These are phyloP conservation scores for Cyaniris semiargus DNA, from an alignment of 2,888 invertebrate genomes.

Conservation along the genomic window DNA sequence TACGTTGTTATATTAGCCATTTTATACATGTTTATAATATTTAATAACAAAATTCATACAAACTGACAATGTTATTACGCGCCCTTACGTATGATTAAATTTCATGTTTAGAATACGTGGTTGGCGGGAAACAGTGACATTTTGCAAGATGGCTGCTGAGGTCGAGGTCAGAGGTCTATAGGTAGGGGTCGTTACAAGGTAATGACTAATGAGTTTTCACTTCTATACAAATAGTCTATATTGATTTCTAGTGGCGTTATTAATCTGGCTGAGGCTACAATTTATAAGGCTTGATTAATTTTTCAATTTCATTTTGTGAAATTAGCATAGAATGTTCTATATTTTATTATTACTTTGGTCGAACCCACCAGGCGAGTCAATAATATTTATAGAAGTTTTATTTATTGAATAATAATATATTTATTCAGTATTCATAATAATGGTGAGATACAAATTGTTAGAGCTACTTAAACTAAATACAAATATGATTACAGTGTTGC, in stretches of 20 bases:
- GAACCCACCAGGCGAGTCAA: too few relatives aligned
- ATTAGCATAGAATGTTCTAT: too few relatives aligned
- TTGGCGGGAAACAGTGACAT: background rate
- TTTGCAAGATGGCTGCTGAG: slow-evolving; percentile 5
- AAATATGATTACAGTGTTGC: too few relatives aligned
- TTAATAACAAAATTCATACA: background rate
- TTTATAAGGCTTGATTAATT: background rate
- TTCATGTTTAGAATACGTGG: background rate
- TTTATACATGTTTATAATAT: background rate
- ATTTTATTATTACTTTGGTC: too few relatives aligned
- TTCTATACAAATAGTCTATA: background rate
- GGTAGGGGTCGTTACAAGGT: background rate
- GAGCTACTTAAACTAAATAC: too few relatives aligned
- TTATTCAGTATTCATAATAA: too few relatives aligned
- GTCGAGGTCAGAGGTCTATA: slow-evolving; percentile 8
- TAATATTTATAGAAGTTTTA: too few relatives aligned
- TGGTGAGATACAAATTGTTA: too few relatives aligned
- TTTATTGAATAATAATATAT: too few relatives aligned
- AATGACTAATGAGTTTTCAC: background rate
- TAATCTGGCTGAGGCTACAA: background rate
- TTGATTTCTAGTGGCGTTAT: background rate
- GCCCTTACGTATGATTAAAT: slow-evolving; percentile 6
- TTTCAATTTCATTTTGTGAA: background rate
- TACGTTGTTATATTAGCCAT: background rate
- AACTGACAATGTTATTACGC: background rate